Percentiles rank a stretch among this genome's conserved stretches.
These are phyloP conservation scores for Gallinago solitaria DNA, from an alignment of 2,797 vertebrate species.

Conservation along the genomic window DNA sequence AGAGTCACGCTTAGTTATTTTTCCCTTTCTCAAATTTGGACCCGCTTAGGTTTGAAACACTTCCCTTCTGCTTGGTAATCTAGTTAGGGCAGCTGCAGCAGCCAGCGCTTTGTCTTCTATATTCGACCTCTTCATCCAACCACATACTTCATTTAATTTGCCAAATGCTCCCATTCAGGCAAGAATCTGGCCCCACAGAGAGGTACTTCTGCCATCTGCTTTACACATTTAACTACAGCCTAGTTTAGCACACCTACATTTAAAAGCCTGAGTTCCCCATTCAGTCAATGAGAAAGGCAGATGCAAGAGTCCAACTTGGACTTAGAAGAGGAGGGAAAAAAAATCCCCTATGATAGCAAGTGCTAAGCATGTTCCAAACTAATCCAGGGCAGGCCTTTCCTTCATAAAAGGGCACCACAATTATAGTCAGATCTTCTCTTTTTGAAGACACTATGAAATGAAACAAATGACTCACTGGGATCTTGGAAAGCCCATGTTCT, in stretches of 20 bases:
- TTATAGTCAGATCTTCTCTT: not conserved
- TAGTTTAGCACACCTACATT: conserved; percentile 15
- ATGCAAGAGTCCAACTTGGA: not conserved
- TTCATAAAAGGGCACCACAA: not conserved
- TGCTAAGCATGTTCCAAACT: not conserved
- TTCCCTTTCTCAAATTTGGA: not conserved
- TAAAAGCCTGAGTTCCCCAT: not conserved
- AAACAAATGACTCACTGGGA: not conserved
- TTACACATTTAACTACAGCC: conserved; percentile 41
- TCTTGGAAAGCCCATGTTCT: not conserved
- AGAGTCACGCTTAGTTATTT: not conserved
- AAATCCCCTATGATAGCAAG: not conserved
- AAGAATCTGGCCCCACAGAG: conserved; percentile 42
- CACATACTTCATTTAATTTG: conserved; percentile 66
- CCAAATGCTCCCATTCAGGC: conserved; percentile 64
- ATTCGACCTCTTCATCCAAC: conserved; percentile 44
- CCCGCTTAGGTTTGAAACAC: conserved; percentile 24
- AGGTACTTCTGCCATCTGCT: conserved; percentile 58
- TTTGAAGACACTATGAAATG: not conserved
- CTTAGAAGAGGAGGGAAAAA: not conserved
- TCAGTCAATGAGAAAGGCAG: conserved; percentile 18
- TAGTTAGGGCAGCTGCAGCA: conserved; percentile 61
- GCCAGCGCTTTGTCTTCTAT: conserved; percentile 47
- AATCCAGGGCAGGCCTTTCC: not conserved
- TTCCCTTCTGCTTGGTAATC: conserved; percentile 53